These are phyloP conservation scores for Lithophane semibrunnea DNA, from an alignment of 2,888 invertebrate genomes.

Conservation along the genomic window DNA sequence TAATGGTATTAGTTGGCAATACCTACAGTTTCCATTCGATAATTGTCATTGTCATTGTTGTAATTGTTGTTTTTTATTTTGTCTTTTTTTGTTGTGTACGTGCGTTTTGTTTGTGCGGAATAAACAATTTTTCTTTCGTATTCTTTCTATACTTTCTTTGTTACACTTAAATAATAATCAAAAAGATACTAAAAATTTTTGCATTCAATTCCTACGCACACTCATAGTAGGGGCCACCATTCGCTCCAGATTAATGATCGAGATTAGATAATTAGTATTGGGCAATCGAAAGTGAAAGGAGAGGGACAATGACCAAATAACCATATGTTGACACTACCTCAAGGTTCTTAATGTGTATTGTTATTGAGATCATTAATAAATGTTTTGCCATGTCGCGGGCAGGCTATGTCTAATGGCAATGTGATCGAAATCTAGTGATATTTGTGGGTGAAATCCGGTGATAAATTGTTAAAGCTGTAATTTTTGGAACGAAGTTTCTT, in stretches of 20 bases:
- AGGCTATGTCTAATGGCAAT: neutral
- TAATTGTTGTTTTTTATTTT: no score
- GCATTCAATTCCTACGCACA: neutral
- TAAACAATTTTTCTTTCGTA: no score
- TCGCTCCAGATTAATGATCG: constrained; percentile 78
- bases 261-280: constrained; percentile 82
- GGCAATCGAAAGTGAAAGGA: constrained; percentile 82
- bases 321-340: constrained; percentile 70
- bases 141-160: no score
- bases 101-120: no score
- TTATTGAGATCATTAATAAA: constrained; percentile 52
- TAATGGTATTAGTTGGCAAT: no score
- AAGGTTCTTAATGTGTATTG: constrained; percentile 60
- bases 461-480: no score
- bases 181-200: neutral
- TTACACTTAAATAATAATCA: no score
- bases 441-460: neutral
- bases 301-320: constrained; percentile 72
- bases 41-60: no score
- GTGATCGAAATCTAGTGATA: constrained; percentile 11
- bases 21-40: no score
- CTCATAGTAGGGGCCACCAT: constrained; percentile 62
- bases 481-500: no score
- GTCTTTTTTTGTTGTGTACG: no score
- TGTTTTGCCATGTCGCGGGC: constrained; percentile 31